A percentile compares a stretch with the other conserved stretches of the same genome.
These are phyloP conservation scores for Isoperla grammatica DNA, from an alignment of 2,888 invertebrate genomes.

Conservation along the genomic window DNA sequence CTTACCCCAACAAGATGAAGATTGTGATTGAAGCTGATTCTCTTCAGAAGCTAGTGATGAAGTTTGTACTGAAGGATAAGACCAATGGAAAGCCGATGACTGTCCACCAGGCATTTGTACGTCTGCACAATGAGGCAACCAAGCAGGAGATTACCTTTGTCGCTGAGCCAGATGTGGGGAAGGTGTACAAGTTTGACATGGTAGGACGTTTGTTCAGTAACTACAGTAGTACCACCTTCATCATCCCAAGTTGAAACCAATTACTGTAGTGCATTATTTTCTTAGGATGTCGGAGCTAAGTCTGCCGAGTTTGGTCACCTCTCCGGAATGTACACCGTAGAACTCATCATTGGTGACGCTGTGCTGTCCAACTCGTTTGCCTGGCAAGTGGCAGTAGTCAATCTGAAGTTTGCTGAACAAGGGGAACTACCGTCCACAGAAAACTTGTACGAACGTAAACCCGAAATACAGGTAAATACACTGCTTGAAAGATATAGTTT, in stretches of 20 bases:
- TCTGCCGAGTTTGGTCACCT: conserved; percentile 69
- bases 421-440: conserved; percentile 43
- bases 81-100: conserved; percentile 58
- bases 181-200: conserved; percentile 86
- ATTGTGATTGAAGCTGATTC: conserved; percentile 76
- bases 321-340: conserved; percentile 75
- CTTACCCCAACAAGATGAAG: conserved; percentile 64
- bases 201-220: conserved; percentile 43
- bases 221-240: too few species aligned
- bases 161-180: conserved; percentile 75
- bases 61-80: conserved; percentile 72
- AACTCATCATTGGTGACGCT: conserved; percentile 86
- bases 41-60: conserved; percentile 80
- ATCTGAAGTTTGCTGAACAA: conserved; percentile 61
- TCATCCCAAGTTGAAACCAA: too few species aligned
- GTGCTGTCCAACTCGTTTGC: conserved; percentile 82
- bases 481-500: conserved; percentile 21
- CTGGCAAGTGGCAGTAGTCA: conserved; percentile 77
- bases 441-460: conserved; percentile 48
- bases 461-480: conserved; percentile 59
- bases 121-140: conserved; percentile 59
- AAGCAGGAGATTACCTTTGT: conserved; percentile 89
- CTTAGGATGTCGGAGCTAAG: conserved; percentile 69
- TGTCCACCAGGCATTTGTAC: conserved; percentile 84
- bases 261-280: conserved; percentile 20